phyloP scores from a whole-genome alignment of 2,113 vertebrate genomes.

The Colistium nudipinnis region DNA sequence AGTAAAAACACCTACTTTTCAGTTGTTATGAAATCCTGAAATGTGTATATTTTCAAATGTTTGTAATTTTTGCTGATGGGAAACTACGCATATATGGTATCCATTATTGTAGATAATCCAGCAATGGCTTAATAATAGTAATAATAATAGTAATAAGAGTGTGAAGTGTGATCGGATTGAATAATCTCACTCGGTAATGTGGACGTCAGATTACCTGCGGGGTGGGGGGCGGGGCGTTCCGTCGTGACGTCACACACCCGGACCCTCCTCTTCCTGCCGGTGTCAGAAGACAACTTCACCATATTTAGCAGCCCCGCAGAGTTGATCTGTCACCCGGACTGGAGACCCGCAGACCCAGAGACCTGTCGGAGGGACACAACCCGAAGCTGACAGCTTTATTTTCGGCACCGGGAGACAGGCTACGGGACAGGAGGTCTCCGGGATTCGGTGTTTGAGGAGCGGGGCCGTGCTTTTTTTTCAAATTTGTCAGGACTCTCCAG shows the following conservation, averaged over 20 bases:
- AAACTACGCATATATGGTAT: too few species aligned
- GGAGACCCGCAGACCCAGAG: constrained; percentile 34
- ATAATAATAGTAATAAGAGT: too few species aligned
- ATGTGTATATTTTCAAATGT: too few species aligned
- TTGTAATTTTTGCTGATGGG: too few species aligned
- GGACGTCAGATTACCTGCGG: constrained; percentile 28
- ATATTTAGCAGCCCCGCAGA: constrained; percentile 81
- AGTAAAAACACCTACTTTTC: too few species aligned
- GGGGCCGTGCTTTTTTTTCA: constrained; percentile 23
- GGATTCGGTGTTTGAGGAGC: background rate
- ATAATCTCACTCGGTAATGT: too few species aligned
- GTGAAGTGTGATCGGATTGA: too few species aligned
- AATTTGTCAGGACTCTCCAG: constrained; percentile 65
- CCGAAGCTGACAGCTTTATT: constrained; percentile 44
- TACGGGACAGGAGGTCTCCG: constrained; percentile 31
- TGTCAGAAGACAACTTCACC: constrained; percentile 81
- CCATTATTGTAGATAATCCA: too few species aligned
- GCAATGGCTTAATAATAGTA: too few species aligned
- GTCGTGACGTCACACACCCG: constrained; percentile 64
- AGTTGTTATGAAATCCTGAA: too few species aligned
- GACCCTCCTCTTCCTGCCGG: constrained; percentile 77
- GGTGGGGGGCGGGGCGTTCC: constrained; percentile 36
- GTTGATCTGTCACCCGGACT: constrained; percentile 71
- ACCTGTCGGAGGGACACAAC: constrained; percentile 36
- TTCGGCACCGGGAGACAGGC: background rate